Evolutionary conservation across 2,113 vertebrate species (phyloP).

Genomic region (Genyomyrus donnyi): DNA sequence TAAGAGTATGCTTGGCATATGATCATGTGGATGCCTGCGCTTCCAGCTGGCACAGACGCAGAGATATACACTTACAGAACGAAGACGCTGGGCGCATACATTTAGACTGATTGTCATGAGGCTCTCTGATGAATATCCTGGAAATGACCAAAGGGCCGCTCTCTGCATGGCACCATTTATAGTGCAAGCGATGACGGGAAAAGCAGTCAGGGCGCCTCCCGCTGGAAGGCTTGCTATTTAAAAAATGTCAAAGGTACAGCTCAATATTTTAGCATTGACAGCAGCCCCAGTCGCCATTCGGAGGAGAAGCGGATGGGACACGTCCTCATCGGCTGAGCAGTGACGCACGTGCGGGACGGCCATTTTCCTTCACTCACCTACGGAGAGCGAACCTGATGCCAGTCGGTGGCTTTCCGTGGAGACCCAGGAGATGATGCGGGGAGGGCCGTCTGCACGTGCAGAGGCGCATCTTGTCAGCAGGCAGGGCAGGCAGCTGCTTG

Average conservation of each 20-base stretch:
- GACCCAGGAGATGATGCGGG: conserved; percentile 31
- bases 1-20: neutral
- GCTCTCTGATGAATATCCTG: neutral
- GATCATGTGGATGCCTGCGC: neutral
- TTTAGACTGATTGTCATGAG: neutral
- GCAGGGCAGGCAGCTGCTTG: too few relatives aligned
- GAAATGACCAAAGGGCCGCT: neutral
- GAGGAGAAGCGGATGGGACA: neutral
- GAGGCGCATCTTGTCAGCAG: too few relatives aligned
- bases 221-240: neutral
- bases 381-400: conserved; percentile 26
- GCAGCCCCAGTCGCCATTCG: neutral
- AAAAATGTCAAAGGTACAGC: neutral
- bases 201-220: neutral
- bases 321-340: neutral
- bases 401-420: conserved; percentile 27
- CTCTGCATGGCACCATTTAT: neutral
- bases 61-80: neutral
- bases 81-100: neutral
- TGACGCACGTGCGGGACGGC: neutral
- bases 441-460: neutral
- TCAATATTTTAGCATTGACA: neutral
- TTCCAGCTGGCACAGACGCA: neutral
- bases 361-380: conserved; percentile 23
- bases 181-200: neutral